Percentiles rank a stretch among this genome's conserved stretches.
These are phyloP conservation scores for Ceriagrion tenellum DNA, from an alignment of 2,888 invertebrate genomes.

Conservation along the genomic window DNA sequence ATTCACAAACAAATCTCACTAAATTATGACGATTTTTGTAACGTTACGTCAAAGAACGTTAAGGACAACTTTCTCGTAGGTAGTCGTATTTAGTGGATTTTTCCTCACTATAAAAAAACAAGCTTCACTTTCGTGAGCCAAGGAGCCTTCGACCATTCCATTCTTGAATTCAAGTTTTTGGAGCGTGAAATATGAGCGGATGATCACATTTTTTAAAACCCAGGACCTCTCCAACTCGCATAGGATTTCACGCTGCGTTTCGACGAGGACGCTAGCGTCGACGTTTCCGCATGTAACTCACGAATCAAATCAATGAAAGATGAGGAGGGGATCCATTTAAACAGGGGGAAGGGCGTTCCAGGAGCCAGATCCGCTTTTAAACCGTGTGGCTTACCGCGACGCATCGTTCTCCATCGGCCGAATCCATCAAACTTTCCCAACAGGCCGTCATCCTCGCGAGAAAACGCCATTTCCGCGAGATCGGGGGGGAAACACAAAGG, in stretches of 20 bases:
- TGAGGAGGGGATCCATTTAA: neutral
- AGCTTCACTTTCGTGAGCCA: no score
- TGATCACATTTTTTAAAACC: neutral
- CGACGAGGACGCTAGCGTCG: neutral
- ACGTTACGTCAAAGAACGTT: no score
- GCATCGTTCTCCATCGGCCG: conserved; percentile 11
- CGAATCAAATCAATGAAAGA: neutral
- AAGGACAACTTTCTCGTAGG: no score
- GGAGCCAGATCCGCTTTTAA: neutral
- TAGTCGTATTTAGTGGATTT: no score
- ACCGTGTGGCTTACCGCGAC: neutral
- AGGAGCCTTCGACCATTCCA: no score
- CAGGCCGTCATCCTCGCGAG: neutral
- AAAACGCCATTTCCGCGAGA: conserved; percentile 15
- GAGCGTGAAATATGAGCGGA: neutral
- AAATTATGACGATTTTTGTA: no score
- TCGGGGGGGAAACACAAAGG: neutral
- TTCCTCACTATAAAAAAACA: no score
- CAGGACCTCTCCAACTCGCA: neutral
- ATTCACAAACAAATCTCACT: no score
- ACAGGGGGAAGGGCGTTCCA: neutral
- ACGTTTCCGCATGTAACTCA: neutral
- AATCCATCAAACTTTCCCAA: conserved; percentile 21
- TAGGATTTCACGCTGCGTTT: neutral
- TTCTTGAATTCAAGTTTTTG: no score